Evolutionary conservation across 1,140 invertebrate genomes (phyloP), one percentile per base, ranked within the genome.

Genomic region (Trachymyrmex septentrionalis): DNA sequence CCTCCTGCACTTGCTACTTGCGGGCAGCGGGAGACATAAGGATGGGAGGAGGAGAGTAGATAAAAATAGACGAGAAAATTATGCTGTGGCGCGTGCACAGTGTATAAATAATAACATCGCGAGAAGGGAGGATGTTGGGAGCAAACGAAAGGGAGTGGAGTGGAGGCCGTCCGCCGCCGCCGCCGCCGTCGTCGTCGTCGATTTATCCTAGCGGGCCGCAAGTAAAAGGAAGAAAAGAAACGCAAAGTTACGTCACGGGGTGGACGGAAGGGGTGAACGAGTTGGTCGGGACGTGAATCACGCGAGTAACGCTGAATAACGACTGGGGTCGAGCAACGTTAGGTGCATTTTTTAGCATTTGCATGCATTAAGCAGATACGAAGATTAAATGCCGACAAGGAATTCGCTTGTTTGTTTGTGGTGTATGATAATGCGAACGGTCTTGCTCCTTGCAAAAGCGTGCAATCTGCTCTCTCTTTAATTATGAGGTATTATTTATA

Each of bases 281-380:
- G 48, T 27, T 21, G 30, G 66, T n/a, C 50, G 66, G 64, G 21
- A 57, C 64, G 50, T 84, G 80, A 84, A 84, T 84, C 80, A 84
- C 80, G 80, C 72, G 73, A 66, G 73, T 85, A 85, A 85, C 82
- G 73, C 72, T 76, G 82, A 85, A 85, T 85, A 85, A 85, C 82
- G 73, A 66, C 71, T 85, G 57, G 59, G 82, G 44, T 67, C 55
- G 82, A 73, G 80, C 61, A 59, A 21, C 44, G 82, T 78, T 85
- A 85, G 66, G 82, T 85, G 73, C 82, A 85, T 85, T 85, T 85
- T 85, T 85, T 85, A 85, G 61, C 82, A 85, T 85, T 85, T 78
- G 82, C 73, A 63, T 82, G 66, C 77, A 86, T 86, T 86, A 86
- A 82, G 66, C 85, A 72, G 69, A 72, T 81, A 80, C 64, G 75